phyloP scores from a whole-genome alignment of 2,888 invertebrate species.

The Drosophila acutilabella region DNA sequence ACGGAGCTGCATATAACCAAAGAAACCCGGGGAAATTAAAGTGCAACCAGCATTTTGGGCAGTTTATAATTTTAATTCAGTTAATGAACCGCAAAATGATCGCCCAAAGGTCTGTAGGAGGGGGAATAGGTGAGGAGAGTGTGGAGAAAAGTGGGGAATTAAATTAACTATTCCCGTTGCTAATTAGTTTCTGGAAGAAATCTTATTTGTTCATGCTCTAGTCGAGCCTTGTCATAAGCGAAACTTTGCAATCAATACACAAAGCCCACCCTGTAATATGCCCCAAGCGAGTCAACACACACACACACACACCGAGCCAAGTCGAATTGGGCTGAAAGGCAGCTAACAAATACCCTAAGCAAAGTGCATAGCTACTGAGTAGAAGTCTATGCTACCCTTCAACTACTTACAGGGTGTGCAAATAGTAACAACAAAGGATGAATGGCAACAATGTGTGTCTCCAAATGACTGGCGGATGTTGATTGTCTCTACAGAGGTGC shows the following conservation, averaged over 20 bases:
- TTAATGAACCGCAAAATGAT: slow-evolving; percentile 44
- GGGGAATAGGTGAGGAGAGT: too few relatives aligned
- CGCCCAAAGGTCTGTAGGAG: slow-evolving; percentile 26
- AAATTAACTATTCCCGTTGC: slow-evolving; percentile 53
- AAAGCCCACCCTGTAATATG: slow-evolving; percentile 38
- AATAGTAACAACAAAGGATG: slow-evolving; percentile 20
- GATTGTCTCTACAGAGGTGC: slow-evolving; percentile 33
- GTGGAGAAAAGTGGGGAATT: slow-evolving; percentile 7
- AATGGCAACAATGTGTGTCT: slow-evolving; percentile 34
- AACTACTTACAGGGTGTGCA: slow-evolving; percentile 28
- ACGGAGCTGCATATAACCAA: not conserved
- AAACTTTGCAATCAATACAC: slow-evolving; percentile 61
- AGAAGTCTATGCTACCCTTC: not conserved
- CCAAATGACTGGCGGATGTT: slow-evolving; percentile 57
- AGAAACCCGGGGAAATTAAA: slow-evolving; percentile 44
- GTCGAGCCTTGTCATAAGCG: slow-evolving; percentile 50
- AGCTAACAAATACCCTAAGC: slow-evolving; percentile 3
- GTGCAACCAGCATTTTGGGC: slow-evolving; percentile 34
- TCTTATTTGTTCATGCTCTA: slow-evolving; percentile 63
- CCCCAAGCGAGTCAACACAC: slow-evolving; percentile 43
- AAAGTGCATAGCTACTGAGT: too few relatives aligned
- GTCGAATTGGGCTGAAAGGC: not conserved
- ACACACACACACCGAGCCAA: slow-evolving; percentile 11
- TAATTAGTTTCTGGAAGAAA: slow-evolving; percentile 76
- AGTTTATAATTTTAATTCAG: slow-evolving; percentile 50